Conservation (phyloP, 2,113 vertebrate species). For the Pseudorhombus dupliciocellatus region DNA sequence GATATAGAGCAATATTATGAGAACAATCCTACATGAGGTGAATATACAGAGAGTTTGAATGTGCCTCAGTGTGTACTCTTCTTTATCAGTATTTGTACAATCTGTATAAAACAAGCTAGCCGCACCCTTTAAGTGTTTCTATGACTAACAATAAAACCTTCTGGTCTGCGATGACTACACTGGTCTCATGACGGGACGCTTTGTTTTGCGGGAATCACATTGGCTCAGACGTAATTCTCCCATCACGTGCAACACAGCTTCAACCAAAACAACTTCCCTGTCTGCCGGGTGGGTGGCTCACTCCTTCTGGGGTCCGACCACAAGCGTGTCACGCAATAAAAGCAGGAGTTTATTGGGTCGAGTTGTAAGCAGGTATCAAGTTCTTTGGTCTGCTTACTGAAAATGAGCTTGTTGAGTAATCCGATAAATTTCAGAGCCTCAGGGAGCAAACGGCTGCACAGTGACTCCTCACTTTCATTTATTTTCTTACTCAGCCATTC, state of each 20-base stretch:
- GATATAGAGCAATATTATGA: too few relatives aligned
- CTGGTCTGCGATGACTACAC: slow-evolving; percentile 31
- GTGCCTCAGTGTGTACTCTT: background rate
- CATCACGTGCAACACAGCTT: slow-evolving; percentile 59
- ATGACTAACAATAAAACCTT: slow-evolving; percentile 28
- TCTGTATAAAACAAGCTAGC: background rate
- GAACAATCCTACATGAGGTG: background rate
- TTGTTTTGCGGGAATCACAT: slow-evolving; percentile 60
- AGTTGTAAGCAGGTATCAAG: slow-evolving; percentile 43
- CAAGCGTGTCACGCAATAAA: slow-evolving; percentile 49
- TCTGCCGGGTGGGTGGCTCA: slow-evolving; percentile 40
- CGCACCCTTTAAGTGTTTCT: background rate
- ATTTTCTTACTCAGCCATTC: background rate
- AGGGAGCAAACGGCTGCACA: background rate
- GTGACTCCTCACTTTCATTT: background rate
- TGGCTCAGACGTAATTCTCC: slow-evolving; percentile 50
- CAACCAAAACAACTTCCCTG: slow-evolving; percentile 48
- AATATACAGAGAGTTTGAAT: background rate
- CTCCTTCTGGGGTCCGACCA: slow-evolving; percentile 55
- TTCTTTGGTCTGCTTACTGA: slow-evolving; percentile 32
- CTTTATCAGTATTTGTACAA: background rate
- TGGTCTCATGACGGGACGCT: slow-evolving; percentile 16
- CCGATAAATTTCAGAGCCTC: slow-evolving; percentile 16
- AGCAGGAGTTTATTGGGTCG: slow-evolving; percentile 33
- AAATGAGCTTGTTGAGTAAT: slow-evolving; percentile 36